phyloP scores from a whole-genome alignment of 2,113 vertebrate species.

The Solea solea region DNA sequence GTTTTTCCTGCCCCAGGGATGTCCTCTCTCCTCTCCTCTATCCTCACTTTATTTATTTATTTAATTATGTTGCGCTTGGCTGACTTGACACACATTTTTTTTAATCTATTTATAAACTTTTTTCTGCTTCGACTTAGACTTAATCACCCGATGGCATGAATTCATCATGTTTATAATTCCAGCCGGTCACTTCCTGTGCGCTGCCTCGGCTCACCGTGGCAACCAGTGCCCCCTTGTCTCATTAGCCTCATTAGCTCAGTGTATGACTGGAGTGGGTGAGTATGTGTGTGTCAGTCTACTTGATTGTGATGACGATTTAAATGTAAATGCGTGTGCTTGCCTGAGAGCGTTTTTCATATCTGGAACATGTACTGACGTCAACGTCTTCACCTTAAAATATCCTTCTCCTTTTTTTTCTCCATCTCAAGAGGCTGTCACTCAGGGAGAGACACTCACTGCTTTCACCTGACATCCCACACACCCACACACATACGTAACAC shows the following conservation, averaged over 20 bases:
- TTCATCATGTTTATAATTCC: too few relatives aligned
- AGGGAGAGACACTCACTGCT: conserved; percentile 19
- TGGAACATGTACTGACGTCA: conserved; percentile 53
- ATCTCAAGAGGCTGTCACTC: conserved; percentile 40
- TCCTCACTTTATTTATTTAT: not conserved
- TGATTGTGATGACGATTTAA: conserved; percentile 22
- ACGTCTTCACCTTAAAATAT: conserved; percentile 43
- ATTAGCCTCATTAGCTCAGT: conserved; percentile 60
- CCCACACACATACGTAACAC: not conserved
- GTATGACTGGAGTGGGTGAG: conserved; percentile 3
- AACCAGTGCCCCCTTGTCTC: conserved; percentile 29
- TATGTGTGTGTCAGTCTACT: conserved; percentile 18
- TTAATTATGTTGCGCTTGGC: not conserved
- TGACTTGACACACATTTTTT: too few relatives aligned
- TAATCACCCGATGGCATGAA: not conserved
- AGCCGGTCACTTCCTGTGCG: too few relatives aligned
- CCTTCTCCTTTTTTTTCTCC: not conserved
- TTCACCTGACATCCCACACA: not conserved
- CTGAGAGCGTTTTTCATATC: conserved; percentile 46
- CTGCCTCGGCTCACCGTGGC: conserved; percentile 19
- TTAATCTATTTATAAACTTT: too few relatives aligned
- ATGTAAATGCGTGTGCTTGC: conserved; percentile 43
- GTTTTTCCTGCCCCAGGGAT: conserved; percentile 16
- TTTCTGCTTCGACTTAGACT: not conserved
- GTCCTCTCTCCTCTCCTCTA: not conserved